Percentiles rank a stretch among this genome's conserved stretches.
Conservation (phyloP, 2,797 vertebrate species). For the Potorous gilbertii region DNA sequence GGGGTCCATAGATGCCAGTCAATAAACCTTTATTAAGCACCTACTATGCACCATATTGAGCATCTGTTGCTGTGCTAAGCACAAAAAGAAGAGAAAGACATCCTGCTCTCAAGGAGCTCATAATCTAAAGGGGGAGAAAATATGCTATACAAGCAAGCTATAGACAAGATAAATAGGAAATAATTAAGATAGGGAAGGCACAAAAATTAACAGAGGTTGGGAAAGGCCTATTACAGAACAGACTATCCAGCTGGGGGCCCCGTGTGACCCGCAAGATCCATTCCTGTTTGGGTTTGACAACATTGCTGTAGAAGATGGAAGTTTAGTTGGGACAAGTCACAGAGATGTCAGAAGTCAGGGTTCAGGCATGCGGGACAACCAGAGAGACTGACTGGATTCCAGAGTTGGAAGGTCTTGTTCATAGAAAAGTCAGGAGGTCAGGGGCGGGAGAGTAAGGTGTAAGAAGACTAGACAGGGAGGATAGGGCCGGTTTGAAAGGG, state of each 20-base stretch:
- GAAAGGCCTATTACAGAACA: background rate
- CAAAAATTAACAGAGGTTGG: background rate
- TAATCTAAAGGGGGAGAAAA: background rate
- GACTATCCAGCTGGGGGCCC: background rate
- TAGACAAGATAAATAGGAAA: background rate
- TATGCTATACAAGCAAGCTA: background rate
- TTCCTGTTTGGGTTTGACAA: no score
- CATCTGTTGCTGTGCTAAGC: background rate
- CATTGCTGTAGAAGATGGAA: background rate
- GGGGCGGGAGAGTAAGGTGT: no score
- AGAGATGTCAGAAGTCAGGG: background rate
- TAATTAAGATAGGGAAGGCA: background rate
- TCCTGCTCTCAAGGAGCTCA: background rate
- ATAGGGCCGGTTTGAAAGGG: background rate
- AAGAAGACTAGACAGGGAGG: background rate
- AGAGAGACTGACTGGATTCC: background rate
- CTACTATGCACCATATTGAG: background rate
- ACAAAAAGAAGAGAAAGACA: background rate
- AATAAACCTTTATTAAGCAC: background rate
- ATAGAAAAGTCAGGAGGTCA: background rate
- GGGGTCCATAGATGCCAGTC: background rate
- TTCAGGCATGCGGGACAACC: background rate
- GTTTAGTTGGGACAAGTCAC: background rate
- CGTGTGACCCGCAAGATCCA: no score
- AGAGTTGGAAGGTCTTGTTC: background rate